Evolutionary conservation across 2,888 invertebrate species (phyloP).

Genomic region (Xestia c-nigrum): DNA sequence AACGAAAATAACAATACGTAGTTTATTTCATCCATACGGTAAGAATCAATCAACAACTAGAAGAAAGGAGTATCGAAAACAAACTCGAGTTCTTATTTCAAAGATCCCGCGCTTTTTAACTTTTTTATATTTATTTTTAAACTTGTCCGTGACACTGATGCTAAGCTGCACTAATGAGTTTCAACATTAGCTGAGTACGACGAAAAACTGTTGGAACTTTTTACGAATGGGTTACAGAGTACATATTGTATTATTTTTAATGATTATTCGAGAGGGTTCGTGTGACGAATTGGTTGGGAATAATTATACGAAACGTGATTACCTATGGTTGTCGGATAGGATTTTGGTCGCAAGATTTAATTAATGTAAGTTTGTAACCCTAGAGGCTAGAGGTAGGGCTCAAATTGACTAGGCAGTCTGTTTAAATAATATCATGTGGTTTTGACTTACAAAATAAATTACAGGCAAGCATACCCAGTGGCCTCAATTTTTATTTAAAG

Average conservation of each 20-base stretch:
- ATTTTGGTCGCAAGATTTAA: conserved; percentile 3
- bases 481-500: conserved; percentile 26
- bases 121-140: conserved; percentile 83
- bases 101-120: conserved; percentile 79
- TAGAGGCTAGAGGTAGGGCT: too few species aligned
- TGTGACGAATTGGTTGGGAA: conserved; percentile 63
- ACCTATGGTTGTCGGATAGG: conserved; percentile 7
- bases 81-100: conserved; percentile 84
- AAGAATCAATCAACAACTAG: conserved; percentile 82
- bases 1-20: conserved; percentile 60
- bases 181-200: conserved; percentile 86
- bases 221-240: conserved; percentile 82
- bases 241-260: conserved; percentile 70
- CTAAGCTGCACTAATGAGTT: conserved; percentile 89
- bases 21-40: conserved; percentile 70
- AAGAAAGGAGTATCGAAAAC: conserved; percentile 78
- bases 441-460: neutral
- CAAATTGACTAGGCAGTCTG: neutral
- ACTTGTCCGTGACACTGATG: conserved; percentile 89
- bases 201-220: conserved; percentile 80
- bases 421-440: neutral
- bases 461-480: neutral
- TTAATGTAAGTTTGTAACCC: neutral
- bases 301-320: conserved; percentile 59
- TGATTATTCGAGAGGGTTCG: conserved; percentile 61